These are phyloP conservation scores for Drosophila greeni DNA, from an alignment of 2,888 invertebrate genomes.

Conservation along the genomic window DNA sequence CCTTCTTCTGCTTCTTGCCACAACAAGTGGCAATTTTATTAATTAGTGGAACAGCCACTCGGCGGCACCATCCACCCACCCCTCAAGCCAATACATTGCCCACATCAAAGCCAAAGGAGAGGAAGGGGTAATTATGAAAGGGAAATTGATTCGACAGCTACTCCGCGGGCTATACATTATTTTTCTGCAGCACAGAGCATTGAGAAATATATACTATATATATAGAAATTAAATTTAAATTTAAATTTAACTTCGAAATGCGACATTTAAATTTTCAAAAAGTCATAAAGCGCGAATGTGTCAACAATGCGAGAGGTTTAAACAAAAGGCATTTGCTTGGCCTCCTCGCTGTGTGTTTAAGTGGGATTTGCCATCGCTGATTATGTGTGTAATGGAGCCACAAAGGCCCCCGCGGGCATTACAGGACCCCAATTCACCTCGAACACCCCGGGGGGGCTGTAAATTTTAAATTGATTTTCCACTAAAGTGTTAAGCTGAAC, in stretches of 20 bases:
- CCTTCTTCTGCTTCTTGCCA: not conserved
- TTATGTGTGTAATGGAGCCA: slow-evolving; percentile 23
- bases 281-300: slow-evolving; percentile 1
- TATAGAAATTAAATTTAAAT: not conserved
- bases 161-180: slow-evolving; percentile 5
- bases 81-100: not conserved
- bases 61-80: too few relatives aligned
- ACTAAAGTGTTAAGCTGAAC: slow-evolving; percentile 38
- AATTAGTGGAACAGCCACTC: slow-evolving; percentile 31
- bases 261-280: not conserved
- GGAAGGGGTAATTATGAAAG: slow-evolving; percentile 25
- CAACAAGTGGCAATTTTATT: slow-evolving; percentile 45
- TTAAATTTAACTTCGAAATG: too few relatives aligned
- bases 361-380: slow-evolving; percentile 5
- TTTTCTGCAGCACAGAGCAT: not conserved
- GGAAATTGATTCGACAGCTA: slow-evolving; percentile 18
- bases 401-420: slow-evolving; percentile 10
- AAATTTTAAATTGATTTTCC: slow-evolving; percentile 43
- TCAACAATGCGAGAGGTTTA: not conserved
- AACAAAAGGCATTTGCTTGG: slow-evolving; percentile 2
- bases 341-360: not conserved
- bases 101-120: slow-evolving; percentile 27
- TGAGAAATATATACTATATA: too few relatives aligned
- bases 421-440: slow-evolving; percentile 1
- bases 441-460: not conserved